Evolutionary conservation across 1,140 invertebrate species (phyloP), one percentile per base, ranked within the genome.

Genomic region (Leguminivora glycinivorella): DNA sequence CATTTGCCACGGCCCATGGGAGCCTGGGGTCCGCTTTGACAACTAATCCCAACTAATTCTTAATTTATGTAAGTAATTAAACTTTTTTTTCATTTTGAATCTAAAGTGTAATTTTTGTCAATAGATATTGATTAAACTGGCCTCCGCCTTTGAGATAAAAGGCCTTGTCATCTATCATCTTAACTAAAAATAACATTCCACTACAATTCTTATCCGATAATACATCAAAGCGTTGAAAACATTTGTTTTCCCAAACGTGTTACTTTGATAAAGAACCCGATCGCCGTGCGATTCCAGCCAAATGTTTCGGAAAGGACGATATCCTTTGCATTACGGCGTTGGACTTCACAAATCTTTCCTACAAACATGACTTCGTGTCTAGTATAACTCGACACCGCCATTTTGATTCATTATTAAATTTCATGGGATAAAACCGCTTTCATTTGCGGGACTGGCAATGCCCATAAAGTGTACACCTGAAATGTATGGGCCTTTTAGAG

Each of bases 301-400:
- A 63, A 63, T 63, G 58, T 63, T 63, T 63, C 26, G 58, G 58
- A 63, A 63, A 31, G n/a, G 29, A 17, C 58, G 58, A 34, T 63
- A 63, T 63, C 58, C 58, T 29, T 19, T 17, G n/a, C 26, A 63
- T 14, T 22, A 52, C 6, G 19, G 47, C n/a, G n/a, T 43, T 14
- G 10, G 10, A 9, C 6, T 52, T 52, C 47, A 52, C 19, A 52
- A 52, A 52, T 22, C 47, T 52, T 22, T 1, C 47, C 1, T 22
- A 2, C 43, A 2, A 43, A 17, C 12, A 1, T 17, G 14, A n/a
- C 10, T 17, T 52, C 14, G 3, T 22, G 43, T 22, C 3, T 22
- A 52, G n/a, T 52, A 7, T 22, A 52, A n/a, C 6, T 52, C 19
- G 43, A 43, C 43, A 14, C 43, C 6, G n/a, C 1, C 43, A 47